Base-by-base conservation (phyloP, 1,140 invertebrate species). In the Drosophila triauraria region DNA sequence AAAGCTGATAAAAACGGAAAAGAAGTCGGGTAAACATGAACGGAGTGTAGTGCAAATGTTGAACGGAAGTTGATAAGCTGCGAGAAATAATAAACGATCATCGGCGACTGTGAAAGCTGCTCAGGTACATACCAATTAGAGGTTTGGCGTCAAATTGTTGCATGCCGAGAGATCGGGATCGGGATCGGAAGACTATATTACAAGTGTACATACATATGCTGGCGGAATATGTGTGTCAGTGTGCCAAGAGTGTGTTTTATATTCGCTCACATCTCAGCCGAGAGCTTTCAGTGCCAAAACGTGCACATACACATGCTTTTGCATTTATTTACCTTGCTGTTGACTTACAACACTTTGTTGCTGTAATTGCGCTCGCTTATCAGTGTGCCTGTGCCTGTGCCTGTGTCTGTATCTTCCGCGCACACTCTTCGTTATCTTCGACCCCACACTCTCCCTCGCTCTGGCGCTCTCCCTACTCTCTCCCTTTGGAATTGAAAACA, bases 61-160 rank as follows among this genome's bases (percentile, higher is more conserved):
- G 40, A 86, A 69, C 83, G 75, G 80, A 83, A 82, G 56, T 59
- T 77, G 76, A 87, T 80, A 67, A 77, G 44, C 72, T 67, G 53
- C 62, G 50, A 46, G 67, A 61, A 47, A 61, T 32, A 67, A 38
- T 44, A 42, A 48, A 72, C 17, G 4, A 57, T 40, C 64, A 13
- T 32, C 6, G 50, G 50, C 46, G 43, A 48, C 71, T 72, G 77
- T 77, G 58, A 80, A 86, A 83, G 76, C 46, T 57, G 57, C 35
- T 32, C 70, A 82, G 79, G 80, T 88, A 78, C 68, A 78, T 35
- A 61, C 32, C 32, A 69, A 65, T 53, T 44, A 51, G 47, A 23
- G 17, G 23, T 13, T 13, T 20, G 32, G 15, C 32, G n/a, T 30
- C 42, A 38, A 61, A 63, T 62, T 57, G 13, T 72, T 59, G 53